Evolutionary conservation across 1,140 invertebrate genomes (phyloP), one percentile per base, ranked within the genome.

Genomic region (Pseudachorutes palmiensis): DNA sequence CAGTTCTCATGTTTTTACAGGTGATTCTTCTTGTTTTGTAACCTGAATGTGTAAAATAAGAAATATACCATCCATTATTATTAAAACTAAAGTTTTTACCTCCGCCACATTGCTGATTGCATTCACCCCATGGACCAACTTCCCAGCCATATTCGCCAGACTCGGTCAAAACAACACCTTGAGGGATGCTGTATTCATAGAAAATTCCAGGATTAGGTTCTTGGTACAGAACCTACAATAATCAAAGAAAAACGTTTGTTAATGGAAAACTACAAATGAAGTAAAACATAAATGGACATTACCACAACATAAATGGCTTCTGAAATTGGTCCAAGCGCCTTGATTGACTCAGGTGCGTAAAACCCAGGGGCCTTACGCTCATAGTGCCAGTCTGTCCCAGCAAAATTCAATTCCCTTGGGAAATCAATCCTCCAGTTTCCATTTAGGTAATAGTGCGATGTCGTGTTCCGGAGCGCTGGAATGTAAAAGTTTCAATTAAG

Each of bases 371-470:
- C 85, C 75, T 86, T 87, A 63, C 91, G 82, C 72, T 90, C 87
- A 77, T 97, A 97, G 76, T 89, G 85, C 83, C 95, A 95, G 73
- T 85, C 85, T 1, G 87, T 86, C 2, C 91, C 91, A 19, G 90
- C 88, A 74, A 93, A 90, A 63, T 82, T 81, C 67, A 91, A 79
- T 31, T 86, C 86, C 60, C 87, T 82, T 0, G 92, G 91, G 77
- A 90, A 92, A 78, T 94, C 91, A 75, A 97, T 95, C 75, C 87
- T 84, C 86, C 91, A 96, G 76, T 96, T 90, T 2, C 94, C 94
- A 78, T 97, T 97, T 22, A 97, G 80, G 76, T 94, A 95, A 76
- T 91, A 98, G 72, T 88, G 82, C 16, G 88, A 90, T 57, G 84
- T 81, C 45, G 83, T 82, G 76, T 94, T 93, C 73, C 94, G 83